These are phyloP conservation scores for Bombus consobrinus DNA, from an alignment of 1,140 invertebrate species.

Conservation along the genomic window DNA sequence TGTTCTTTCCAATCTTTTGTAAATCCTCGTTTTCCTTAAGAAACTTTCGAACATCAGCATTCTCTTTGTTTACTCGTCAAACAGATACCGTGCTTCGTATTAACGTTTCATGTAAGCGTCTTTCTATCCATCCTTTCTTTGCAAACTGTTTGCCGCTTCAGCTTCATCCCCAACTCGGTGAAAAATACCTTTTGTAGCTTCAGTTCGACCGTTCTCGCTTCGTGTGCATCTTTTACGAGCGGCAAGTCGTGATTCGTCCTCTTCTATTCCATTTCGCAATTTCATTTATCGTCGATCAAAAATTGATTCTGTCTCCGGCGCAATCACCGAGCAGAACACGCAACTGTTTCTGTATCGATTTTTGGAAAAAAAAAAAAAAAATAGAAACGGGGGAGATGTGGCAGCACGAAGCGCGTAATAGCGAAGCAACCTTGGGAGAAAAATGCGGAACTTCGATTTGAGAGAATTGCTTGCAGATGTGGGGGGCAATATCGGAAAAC, in stretches of 20 bases:
- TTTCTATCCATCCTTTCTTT: neutral
- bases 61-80: neutral
- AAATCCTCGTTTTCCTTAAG: neutral
- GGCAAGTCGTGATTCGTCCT: neutral
- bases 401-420: neutral
- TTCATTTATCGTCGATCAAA: conserved; percentile 15
- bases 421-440: neutral
- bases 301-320: neutral
- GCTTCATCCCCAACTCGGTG: neutral
- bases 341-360: neutral
- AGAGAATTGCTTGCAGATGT: neutral
- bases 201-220: neutral
- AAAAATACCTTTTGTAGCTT: neutral
- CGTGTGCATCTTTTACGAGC: conserved; percentile 16
- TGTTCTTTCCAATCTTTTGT: neutral
- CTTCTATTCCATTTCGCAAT: neutral
- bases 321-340: too few relatives aligned
- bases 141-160: neutral
- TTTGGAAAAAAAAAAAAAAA: neutral
- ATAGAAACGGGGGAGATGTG: neutral
- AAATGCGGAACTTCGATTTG: neutral
- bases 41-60: neutral
- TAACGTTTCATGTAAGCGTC: too few relatives aligned
- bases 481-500: neutral
- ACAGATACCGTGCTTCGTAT: neutral